These are phyloP conservation scores for Dendrolimus punctatus DNA, from an alignment of 1,140 invertebrate genomes.

Conservation along the genomic window DNA sequence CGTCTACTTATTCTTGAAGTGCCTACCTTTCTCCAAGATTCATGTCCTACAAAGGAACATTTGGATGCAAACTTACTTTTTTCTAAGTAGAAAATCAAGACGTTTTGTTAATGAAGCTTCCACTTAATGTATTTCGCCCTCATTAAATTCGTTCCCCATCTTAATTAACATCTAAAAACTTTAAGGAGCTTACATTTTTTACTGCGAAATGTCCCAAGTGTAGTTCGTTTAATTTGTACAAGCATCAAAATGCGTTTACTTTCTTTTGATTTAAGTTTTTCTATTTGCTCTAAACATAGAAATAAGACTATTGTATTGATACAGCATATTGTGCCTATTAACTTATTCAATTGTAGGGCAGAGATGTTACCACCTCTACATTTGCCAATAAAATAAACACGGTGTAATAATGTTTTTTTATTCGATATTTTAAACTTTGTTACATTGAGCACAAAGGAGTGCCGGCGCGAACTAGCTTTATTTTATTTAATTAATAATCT, in stretches of 20 bases:
- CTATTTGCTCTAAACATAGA: no score
- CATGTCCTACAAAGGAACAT: background rate
- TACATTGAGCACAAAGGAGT: no score
- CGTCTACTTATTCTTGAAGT: background rate
- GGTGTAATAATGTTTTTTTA: no score
- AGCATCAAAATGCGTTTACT: slow-evolving; percentile 1
- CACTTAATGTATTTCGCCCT: slow-evolving; percentile 5
- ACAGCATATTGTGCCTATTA: no score
- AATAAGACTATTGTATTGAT: no score
- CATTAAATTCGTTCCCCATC: slow-evolving; percentile 9
- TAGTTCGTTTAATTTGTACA: slow-evolving; percentile 5
- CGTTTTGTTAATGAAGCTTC: slow-evolving; percentile 6
- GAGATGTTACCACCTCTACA: no score
- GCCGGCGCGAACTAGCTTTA: no score
- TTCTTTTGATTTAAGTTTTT: background rate
- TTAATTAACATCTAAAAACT: slow-evolving; percentile 9
- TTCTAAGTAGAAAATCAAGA: slow-evolving; percentile 4
- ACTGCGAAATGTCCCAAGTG: slow-evolving; percentile 3
- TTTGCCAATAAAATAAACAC: no score
- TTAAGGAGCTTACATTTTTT: slow-evolving; percentile 8
- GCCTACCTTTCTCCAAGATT: background rate
- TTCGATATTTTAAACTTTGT: no score
- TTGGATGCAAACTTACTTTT: slow-evolving; percentile 3
- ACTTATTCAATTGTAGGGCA: no score
- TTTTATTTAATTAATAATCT: no score